A percentile compares a stretch with the other conserved stretches of the same genome.
phyloP scores from a whole-genome alignment of 1,140 invertebrate genomes.

The Drepana arcuata region DNA sequence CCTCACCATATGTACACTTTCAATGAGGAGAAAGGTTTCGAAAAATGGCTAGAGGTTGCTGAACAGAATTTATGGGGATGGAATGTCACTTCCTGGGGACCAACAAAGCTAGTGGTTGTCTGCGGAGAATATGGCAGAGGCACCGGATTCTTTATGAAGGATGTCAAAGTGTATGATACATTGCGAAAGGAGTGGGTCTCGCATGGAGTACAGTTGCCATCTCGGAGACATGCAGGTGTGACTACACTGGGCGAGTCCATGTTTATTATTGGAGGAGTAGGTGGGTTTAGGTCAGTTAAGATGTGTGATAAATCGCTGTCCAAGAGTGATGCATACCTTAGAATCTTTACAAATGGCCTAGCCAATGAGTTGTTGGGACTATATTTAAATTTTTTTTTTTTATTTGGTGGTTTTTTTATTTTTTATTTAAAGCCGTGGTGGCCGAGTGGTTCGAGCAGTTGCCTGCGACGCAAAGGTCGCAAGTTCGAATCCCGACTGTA shows the following conservation, averaged over 20 bases:
- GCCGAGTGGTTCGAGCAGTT: too few species aligned
- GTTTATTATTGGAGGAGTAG: slow-evolving; percentile 51
- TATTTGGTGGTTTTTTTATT: too few species aligned
- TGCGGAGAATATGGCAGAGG: slow-evolving; percentile 51
- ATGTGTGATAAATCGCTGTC: too few species aligned
- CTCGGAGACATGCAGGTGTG: slow-evolving; percentile 41
- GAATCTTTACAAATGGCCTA: too few species aligned
- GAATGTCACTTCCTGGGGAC: slow-evolving; percentile 37
- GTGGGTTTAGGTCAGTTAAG: slow-evolving; percentile 50
- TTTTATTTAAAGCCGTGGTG: too few species aligned
- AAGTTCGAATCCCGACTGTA: too few species aligned
- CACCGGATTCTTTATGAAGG: slow-evolving; percentile 40
- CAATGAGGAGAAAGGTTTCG: slow-evolving; percentile 28
- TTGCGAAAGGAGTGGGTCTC: slow-evolving; percentile 39
- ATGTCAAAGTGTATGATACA: slow-evolving; percentile 51
- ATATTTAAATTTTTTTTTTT: too few species aligned
- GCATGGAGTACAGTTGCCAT: slow-evolving; percentile 44
- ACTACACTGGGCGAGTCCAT: slow-evolving; percentile 36
- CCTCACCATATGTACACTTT: slow-evolving; percentile 43
- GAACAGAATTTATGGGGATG: slow-evolving; percentile 58
- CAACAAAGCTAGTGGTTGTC: slow-evolving; percentile 38
- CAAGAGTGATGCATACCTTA: too few species aligned
- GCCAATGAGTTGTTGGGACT: too few species aligned
- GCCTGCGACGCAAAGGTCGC: too few species aligned
- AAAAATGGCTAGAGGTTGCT: slow-evolving; percentile 43